Evolutionary conservation across 2,113 vertebrate genomes (phyloP).

Genomic region (Antechinus stuartii): DNA sequence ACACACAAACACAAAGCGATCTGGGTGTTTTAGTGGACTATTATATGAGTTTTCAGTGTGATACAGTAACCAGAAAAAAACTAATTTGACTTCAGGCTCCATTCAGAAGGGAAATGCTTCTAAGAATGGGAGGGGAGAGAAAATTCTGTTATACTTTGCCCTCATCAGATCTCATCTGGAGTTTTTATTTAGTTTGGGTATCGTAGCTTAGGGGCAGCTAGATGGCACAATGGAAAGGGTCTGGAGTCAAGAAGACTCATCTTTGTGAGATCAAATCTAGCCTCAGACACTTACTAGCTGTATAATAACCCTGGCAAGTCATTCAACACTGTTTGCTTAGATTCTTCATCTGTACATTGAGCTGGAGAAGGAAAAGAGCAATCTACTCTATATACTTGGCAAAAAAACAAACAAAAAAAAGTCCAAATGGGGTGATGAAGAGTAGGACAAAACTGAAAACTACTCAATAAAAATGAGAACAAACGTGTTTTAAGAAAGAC

Average conservation of each 20-base stretch:
- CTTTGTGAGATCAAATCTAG: neutral
- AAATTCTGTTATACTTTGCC: neutral
- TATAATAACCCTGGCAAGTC: neutral
- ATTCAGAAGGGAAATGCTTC: neutral
- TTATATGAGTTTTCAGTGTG: neutral
- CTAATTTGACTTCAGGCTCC: neutral
- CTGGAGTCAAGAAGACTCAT: neutral
- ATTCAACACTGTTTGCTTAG: neutral
- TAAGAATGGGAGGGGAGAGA: neutral
- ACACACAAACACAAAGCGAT: neutral
- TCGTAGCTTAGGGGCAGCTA: neutral
- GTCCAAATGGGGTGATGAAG: neutral
- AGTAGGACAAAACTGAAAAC: neutral
- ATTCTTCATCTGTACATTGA: neutral
- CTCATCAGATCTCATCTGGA: neutral
- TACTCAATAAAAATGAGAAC: neutral
- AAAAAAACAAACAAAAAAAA: neutral
- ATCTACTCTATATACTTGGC: neutral
- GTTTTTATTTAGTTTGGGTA: neutral
- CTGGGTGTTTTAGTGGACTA: neutral
- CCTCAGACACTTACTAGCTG: neutral
- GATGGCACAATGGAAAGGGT: neutral
- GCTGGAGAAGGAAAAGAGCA: neutral
- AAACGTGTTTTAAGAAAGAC: neutral
- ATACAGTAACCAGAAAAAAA: neutral